Evolutionary conservation across 2,888 invertebrate genomes (phyloP).

Genomic region (Pristionchus arcanus): DNA sequence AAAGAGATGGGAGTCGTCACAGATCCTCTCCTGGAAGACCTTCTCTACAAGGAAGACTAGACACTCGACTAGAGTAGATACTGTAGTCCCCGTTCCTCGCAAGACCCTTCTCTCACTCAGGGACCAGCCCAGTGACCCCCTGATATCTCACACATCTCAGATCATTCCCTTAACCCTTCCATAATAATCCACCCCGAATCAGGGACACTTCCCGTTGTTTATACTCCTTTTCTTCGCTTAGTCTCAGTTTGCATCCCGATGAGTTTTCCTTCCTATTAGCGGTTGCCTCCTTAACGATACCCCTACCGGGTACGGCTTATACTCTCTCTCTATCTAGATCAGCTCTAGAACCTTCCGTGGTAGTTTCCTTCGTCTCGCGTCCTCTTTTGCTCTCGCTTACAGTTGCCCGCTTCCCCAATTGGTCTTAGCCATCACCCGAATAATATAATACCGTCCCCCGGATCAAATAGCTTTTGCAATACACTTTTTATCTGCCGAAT

Average conservation of each 20-base stretch:
- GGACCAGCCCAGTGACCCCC: neutral
- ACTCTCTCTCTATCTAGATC: neutral
- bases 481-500: neutral
- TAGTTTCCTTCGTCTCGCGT: constrained; percentile 29
- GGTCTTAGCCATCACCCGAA: constrained; percentile 37
- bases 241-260: constrained; percentile 14
- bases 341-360: neutral
- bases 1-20: constrained; percentile 60
- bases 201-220: constrained; percentile 22
- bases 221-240: neutral
- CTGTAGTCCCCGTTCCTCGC: neutral
- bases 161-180: constrained; percentile 34
- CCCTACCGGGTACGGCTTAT: constrained; percentile 21
- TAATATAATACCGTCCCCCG: neutral
- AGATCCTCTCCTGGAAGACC: constrained; percentile 64
- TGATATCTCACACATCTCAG: constrained; percentile 48
- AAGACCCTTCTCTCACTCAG: neutral
- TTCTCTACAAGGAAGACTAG: constrained; percentile 60
- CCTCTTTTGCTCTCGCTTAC: neutral
- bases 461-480: constrained; percentile 30
- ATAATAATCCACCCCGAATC: constrained; percentile 42
- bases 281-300: constrained; percentile 42
- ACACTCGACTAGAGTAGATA: neutral
- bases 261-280: neutral
- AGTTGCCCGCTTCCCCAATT: neutral